Evolutionary conservation across 2,888 invertebrate species (phyloP).

Genomic region (Brachyptera putata): DNA sequence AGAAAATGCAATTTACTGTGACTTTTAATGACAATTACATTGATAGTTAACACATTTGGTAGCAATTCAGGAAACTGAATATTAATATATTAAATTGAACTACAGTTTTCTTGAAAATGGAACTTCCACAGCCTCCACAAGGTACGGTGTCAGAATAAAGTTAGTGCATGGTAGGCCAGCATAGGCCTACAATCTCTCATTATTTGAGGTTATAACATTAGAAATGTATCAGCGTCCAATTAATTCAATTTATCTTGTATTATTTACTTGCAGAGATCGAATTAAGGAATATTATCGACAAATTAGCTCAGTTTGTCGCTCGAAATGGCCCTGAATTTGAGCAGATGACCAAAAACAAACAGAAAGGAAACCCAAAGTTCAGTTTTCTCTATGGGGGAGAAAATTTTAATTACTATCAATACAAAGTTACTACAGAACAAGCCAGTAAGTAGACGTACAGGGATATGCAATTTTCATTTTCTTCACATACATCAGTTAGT

Average conservation of each 20-base stretch:
- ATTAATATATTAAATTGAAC: too few relatives aligned
- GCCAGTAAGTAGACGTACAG: conserved; percentile 65
- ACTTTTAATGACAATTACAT: too few relatives aligned
- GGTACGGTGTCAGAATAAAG: too few relatives aligned
- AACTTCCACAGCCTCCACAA: conserved; percentile 57
- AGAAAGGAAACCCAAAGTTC: conserved; percentile 96
- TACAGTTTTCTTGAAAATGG: conserved; percentile 45
- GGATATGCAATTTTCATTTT: neutral
- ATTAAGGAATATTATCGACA: conserved; percentile 95
- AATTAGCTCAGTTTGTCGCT: conserved; percentile 97
- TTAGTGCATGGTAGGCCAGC: too few relatives aligned
- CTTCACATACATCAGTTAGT: neutral
- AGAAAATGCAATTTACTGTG: too few relatives aligned
- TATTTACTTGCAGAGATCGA: conserved; percentile 67
- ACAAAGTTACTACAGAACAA: conserved; percentile 92
- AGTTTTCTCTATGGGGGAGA: conserved; percentile 96
- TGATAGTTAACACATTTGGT: too few relatives aligned
- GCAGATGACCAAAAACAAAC: conserved; percentile 97
- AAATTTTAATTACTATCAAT: conserved; percentile 93
- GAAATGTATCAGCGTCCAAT: neutral
- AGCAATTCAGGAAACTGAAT: too few relatives aligned
- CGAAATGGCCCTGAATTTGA: conserved; percentile 99
- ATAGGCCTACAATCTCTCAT: too few relatives aligned
- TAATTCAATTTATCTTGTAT: neutral
- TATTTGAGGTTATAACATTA: conserved; percentile 6